Base-by-base conservation (phyloP, 2,797 vertebrate species). In the Gadopsis marmoratus region DNA sequence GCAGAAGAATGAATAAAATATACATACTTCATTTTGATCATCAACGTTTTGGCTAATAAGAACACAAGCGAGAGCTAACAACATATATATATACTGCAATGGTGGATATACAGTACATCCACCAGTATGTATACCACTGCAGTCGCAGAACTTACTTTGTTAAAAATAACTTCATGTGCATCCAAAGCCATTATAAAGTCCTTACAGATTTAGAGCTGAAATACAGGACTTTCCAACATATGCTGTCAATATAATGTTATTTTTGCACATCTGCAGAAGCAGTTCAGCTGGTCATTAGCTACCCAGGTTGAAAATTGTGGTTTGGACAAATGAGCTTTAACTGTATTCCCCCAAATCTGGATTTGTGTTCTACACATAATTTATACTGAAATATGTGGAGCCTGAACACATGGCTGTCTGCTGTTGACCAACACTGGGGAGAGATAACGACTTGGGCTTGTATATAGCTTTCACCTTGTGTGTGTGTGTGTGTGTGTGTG, bases 211-310 rank as follows among this genome's bases (percentile, higher is more conserved):
- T 70, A 66, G 39, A 68, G 37, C 48, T 64, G 48, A 65, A 83
- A 77, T 62, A 56, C 41, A 62, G 69, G 64, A n/a, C 73, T 9
- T 86, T 85, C 79, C 74, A 90, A 80, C 82, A 81, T 74, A 59
- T 70, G 70, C 79, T 86, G 81, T 84, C 76, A 86, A 89, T 80
- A 74, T 58, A 88, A 78, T 79, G 82, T 85, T 78, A 77, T 86
- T 89, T 72, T 84, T 86, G 64, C 80, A 91, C 90, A 92, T 92
- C 89, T 92, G 93, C 60, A 67, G 50, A 92, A 90, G 81, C 54
- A 41, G 48, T 91, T 87, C 23, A 65, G 79, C 37, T 54, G 5
- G 31, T 88, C 74, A 75, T 85, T 84, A 87, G 61, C 19, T 73
- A 23, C 47, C 74, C 72, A 69, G 72, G 74, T 77, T 74, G 29